A percentile compares a stretch with the other conserved stretches of the same genome.
Conservation (phyloP, 2,888 invertebrate species). For the Ectemnius lituratus region DNA sequence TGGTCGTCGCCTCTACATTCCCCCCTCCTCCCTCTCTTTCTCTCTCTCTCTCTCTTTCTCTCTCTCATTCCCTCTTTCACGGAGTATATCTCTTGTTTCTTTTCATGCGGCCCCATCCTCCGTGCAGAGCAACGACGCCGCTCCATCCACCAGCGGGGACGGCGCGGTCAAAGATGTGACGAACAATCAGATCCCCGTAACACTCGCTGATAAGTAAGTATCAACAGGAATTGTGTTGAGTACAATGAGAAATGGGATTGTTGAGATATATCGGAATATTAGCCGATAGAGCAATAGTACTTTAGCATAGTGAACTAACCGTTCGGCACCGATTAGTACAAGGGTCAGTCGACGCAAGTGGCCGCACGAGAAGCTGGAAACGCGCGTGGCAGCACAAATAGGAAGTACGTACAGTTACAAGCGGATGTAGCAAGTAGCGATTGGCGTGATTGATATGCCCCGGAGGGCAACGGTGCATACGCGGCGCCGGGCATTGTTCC, state of each 20-base stretch:
- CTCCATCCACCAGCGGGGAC: conserved; percentile 78
- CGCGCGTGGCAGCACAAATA: conserved; percentile 15
- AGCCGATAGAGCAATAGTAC: too few species aligned
- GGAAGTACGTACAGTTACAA: conserved; percentile 32
- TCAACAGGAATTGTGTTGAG: background rate
- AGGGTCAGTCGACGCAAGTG: conserved; percentile 1
- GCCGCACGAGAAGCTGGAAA: conserved; percentile 1
- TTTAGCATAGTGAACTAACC: too few species aligned
- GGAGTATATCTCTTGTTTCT: too few species aligned
- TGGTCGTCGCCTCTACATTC: background rate
- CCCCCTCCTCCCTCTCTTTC: too few species aligned
- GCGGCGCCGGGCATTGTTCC: conserved; percentile 32
- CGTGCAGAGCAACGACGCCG: conserved; percentile 73
- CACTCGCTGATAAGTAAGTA: conserved; percentile 73
- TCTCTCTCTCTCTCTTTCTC: background rate
- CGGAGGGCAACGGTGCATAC: conserved; percentile 34
- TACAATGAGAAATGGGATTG: too few species aligned
- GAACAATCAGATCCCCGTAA: conserved; percentile 75
- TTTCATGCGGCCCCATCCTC: background rate
- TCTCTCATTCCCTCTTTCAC: background rate
- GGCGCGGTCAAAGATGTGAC: conserved; percentile 72
- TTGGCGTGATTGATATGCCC: conserved; percentile 54
- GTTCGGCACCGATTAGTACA: too few species aligned
- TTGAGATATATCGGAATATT: too few species aligned
- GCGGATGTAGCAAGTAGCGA: conserved; percentile 57